Percentiles rank a stretch among this genome's conserved stretches.
Evolutionary conservation across 2,113 vertebrate genomes (phyloP).

Genomic region (Thunnus thynnus): DNA sequence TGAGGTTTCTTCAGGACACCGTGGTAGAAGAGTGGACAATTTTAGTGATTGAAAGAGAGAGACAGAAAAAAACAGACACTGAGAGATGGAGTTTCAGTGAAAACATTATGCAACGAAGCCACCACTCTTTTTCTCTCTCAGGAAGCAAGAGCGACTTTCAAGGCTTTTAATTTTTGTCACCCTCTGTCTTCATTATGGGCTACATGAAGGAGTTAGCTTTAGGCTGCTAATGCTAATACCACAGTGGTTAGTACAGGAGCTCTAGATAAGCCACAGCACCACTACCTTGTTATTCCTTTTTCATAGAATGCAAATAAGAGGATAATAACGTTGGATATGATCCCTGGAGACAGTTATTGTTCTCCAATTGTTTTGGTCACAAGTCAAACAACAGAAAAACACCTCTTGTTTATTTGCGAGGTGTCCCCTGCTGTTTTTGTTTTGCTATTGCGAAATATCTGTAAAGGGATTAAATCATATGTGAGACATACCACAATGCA

Average conservation of each 20-base stretch:
- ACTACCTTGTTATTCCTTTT: constrained; percentile 77
- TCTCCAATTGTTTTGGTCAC: constrained; percentile 70
- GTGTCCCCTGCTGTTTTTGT: constrained; percentile 59
- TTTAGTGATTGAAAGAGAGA: constrained; percentile 58
- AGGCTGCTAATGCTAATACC: constrained; percentile 58
- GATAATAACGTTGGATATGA: constrained; percentile 76
- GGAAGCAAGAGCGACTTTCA: not conserved
- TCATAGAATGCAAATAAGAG: constrained; percentile 75
- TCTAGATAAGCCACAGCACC: constrained; percentile 70
- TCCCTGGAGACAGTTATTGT: constrained; percentile 65
- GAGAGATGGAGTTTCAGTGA: not conserved
- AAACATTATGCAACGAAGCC: constrained; percentile 18
- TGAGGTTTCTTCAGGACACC: constrained; percentile 69
- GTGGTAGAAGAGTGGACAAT: constrained; percentile 41
- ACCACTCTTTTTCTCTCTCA: not conserved
- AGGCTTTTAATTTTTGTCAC: constrained; percentile 28
- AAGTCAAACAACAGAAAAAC: constrained; percentile 75
- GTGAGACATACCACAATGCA: constrained; percentile 21
- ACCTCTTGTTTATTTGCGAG: constrained; percentile 72
- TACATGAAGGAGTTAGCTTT: constrained; percentile 30
- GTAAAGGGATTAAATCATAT: constrained; percentile 40
- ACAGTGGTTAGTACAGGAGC: constrained; percentile 67
- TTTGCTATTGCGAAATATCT: constrained; percentile 58
- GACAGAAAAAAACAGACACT: constrained; percentile 19
- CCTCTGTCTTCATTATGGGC: not conserved